Conservation (phyloP, 2,888 invertebrate species). For the Ernsta delagoae region DNA sequence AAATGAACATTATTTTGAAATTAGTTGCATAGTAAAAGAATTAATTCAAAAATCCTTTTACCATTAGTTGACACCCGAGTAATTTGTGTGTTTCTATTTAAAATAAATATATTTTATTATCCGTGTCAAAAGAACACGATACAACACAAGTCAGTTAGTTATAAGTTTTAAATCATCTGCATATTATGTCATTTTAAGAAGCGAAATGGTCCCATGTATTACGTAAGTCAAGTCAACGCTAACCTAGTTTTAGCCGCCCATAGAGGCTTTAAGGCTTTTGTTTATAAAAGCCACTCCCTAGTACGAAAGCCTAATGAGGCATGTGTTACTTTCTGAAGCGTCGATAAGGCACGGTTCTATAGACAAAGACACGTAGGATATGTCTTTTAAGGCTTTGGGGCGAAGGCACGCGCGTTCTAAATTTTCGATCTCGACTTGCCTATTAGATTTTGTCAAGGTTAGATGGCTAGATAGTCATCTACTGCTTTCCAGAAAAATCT, state of each 20-base stretch:
- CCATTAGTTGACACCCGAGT: no score
- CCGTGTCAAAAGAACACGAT: no score
- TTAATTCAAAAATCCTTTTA: no score
- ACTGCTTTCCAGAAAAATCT: no score
- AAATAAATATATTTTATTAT: no score
- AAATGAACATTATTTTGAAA: no score
- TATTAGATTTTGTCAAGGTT: slow-evolving; percentile 15
- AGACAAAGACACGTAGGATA: slow-evolving; percentile 7
- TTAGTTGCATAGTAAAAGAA: no score
- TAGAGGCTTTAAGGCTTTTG: not conserved
- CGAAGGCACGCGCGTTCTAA: slow-evolving; percentile 8
- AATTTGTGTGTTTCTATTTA: no score
- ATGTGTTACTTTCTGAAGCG: slow-evolving; percentile 17
- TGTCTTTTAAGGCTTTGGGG: slow-evolving; percentile 12
- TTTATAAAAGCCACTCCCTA: slow-evolving; percentile 2
- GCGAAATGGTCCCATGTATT: not conserved
- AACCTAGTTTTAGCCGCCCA: not conserved
- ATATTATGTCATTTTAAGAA: not conserved
- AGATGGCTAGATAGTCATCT: not conserved
- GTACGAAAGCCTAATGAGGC: slow-evolving; percentile 12
- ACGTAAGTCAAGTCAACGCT: not conserved
- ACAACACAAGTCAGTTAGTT: no score
- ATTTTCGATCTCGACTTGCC: not conserved
- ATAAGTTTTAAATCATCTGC: no score
- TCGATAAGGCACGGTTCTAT: slow-evolving; percentile 27